Base-by-base conservation (phyloP, 2,797 vertebrate species). In the Sebastes baramenuke region DNA sequence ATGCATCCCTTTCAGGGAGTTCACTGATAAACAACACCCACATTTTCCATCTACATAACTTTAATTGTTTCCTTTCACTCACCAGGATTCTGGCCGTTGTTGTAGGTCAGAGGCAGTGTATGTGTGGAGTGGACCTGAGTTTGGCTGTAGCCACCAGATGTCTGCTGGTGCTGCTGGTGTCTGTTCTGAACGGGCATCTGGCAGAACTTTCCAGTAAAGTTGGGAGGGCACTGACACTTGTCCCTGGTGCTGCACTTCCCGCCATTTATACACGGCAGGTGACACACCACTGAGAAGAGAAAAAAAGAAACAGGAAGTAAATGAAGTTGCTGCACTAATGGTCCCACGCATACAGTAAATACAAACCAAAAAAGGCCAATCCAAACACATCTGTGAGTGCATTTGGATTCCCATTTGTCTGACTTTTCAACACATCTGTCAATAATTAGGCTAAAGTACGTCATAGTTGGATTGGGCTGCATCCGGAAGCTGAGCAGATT, bases 221-320 rank as follows among this genome's bases (percentile, higher is more conserved):
- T 97, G 34, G 98, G 97, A 62, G 98, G 98, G 81, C 98, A 99
- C 66, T 99, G 98, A 91, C 98, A 99, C 91, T 98, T 98, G 91
- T 99, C 97, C 93, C 98, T 96, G 81, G 97, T 92, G 60, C 97
- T 98, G 93, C 98, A 99, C 81, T 98, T 97, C 55, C 98, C 98
- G 14, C 98, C 98, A 85, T 99, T 99, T 91, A 99, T 98, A 85
- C 98, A 99, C 1, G 98, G 98, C 85, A 99, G 96, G 73, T 99
- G 98, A 91, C 98, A 99, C 89, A 99, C 98, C 79, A 99, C 98
- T 99, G 93, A 88, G 93, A 92, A 4, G 12, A 92, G 80, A 87
- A 71, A 84, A 73, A 68, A 42, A 54, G 8, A 22, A 66, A 25
- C 2, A 79, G 9, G 13, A 1, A 34, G 55, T 6, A 22, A 6